Percentiles rank a stretch among this genome's conserved stretches.
These are phyloP conservation scores for Odocoileus hemionus DNA, from an alignment of 2,113 vertebrate species.

Conservation along the genomic window DNA sequence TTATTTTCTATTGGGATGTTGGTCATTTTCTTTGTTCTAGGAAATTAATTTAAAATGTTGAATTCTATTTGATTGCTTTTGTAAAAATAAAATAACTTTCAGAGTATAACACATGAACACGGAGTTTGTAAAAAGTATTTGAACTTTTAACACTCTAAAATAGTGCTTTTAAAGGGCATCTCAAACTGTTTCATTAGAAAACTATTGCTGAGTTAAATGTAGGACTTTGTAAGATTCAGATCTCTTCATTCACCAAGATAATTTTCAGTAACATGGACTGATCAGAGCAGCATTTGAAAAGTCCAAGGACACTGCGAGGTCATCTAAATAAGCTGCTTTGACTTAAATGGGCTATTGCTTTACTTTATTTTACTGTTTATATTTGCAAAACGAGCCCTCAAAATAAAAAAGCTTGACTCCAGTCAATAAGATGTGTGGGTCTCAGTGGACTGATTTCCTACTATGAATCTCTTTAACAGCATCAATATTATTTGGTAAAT, in stretches of 20 bases:
- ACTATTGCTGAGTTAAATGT: not conserved
- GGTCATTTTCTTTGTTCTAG: not conserved
- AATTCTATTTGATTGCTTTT: not conserved
- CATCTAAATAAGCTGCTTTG: not conserved
- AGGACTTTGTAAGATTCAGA: not conserved
- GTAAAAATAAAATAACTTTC: not conserved
- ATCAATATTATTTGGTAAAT: not conserved
- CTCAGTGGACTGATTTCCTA: not conserved
- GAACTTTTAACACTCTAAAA: not conserved
- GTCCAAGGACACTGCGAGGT: not conserved
- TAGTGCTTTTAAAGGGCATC: not conserved
- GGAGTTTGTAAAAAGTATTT: not conserved
- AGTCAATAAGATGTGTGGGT: not conserved
- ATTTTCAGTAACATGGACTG: not conserved
- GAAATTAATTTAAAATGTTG: not conserved
- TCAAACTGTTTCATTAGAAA: not conserved
- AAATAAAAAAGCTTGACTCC: not conserved
- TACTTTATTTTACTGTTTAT: not conserved
- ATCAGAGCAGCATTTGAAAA: not conserved
- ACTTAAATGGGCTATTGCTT: not conserved
- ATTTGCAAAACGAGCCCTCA: not conserved
- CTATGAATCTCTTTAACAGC: not conserved
- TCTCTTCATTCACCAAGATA: not conserved
- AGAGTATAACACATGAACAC: not conserved
- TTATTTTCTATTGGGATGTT: not conserved